Base-by-base conservation (phyloP, 2,888 invertebrate species). In the Monopis laevigella region DNA sequence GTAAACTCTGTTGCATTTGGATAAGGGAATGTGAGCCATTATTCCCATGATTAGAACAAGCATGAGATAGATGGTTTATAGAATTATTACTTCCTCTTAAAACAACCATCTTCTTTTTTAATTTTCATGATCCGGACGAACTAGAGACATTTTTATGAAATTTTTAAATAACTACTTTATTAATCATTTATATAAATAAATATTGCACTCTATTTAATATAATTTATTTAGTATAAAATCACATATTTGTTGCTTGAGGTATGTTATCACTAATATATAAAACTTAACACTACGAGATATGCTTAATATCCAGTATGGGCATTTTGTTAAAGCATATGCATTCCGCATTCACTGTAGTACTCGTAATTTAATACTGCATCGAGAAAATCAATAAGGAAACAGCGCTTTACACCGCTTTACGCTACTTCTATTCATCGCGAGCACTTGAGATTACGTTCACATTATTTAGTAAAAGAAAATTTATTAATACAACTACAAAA, bases 361-460 rank as follows among this genome's bases (percentile, higher is more conserved):
- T 62, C 62, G 65, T 68, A 65, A 67, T 69, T 69, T 72, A 71
- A 73, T 77, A 74, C 78, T 71, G 78, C 70, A 72, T 67, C 64
- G 67, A 68, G 73, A 78, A 77, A 78, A 78, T 78, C 78, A 74
- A 78, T 78, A 78, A 71, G 68, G 67, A 68, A 70, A 69, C 71
- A 60, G 63, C 68, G 67, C 67, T 68, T 62, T 66, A 67, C 65
- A 65, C 63, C 55, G 62, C 59, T 51, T n/a, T 53, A 57, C 59
- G 56, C 19, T 21, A 21, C 16, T 36, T 24, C 24, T 24, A 36
- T 21, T 12, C 21, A 36, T 32, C 32, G 17, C 32, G 10, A 32
- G 32, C 32, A 32, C 32, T 16, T 32, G 32, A n/a, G 32, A 17
- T 32, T 17, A 32, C 32, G 24, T 21, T 7, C 8, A 32, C 32